Conservation (phyloP, 2,797 vertebrate species). For the Argya squamiceps region DNA sequence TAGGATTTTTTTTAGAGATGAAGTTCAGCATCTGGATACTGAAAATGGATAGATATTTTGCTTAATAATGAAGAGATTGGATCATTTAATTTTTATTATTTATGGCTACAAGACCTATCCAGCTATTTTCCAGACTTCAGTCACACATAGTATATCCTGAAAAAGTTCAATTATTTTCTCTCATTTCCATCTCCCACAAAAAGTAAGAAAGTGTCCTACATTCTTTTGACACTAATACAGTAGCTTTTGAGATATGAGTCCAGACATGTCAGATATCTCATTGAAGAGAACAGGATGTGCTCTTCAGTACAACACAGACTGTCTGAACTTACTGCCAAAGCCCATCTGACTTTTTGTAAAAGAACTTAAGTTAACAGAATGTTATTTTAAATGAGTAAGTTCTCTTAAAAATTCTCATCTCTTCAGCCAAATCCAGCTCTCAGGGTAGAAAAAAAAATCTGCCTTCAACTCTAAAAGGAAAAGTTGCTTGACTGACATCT, state of each 20-base stretch:
- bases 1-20: not conserved
- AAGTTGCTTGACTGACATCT: not conserved
- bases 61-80: not conserved
- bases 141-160: not conserved
- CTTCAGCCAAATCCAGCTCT: not conserved
- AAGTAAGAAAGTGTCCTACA: not conserved
- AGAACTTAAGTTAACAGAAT: not conserved
- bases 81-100: slow-evolving; percentile 1
- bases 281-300: slow-evolving; percentile 29
- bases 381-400: not conserved
- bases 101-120: not conserved
- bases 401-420: not conserved
- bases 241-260: not conserved
- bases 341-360: not conserved
- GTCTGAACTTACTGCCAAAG: slow-evolving; percentile 48
- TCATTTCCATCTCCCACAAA: not conserved
- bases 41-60: not conserved
- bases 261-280: slow-evolving; percentile 25
- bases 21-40: not conserved
- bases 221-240: not conserved
- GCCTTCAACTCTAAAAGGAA: not conserved
- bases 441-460: not conserved
- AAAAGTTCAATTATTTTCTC: slow-evolving; percentile 6
- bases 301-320: not conserved
- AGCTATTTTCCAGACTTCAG: slow-evolving; percentile 16